Conservation (phyloP, 2,888 invertebrate species). For the Hedya salicella region DNA sequence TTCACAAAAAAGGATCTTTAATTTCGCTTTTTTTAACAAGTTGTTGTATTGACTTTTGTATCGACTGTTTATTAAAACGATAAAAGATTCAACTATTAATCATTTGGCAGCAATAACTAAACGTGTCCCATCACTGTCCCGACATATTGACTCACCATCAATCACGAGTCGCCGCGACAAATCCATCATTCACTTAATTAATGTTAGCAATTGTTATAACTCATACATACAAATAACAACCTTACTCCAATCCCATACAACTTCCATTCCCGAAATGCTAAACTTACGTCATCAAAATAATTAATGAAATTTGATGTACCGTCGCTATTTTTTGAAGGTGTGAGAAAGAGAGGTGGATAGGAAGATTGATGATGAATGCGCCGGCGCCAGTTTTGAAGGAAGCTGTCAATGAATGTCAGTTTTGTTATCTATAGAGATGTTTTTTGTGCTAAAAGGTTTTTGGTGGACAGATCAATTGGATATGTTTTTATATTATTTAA, state of each 20-base stretch:
- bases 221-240: slow-evolving; percentile 22
- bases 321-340: slow-evolving; percentile 10
- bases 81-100: not conserved
- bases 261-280: not conserved
- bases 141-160: slow-evolving; percentile 73
- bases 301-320: slow-evolving; percentile 15
- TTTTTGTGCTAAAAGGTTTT: slow-evolving; percentile 31
- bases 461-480: slow-evolving; percentile 12
- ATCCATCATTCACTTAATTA: slow-evolving; percentile 70
- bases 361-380: slow-evolving; percentile 61
- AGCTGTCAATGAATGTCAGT: slow-evolving; percentile 36
- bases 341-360: slow-evolving; percentile 19
- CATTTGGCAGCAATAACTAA: not conserved
- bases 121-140: slow-evolving; percentile 45
- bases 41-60: too few species aligned
- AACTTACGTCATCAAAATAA: slow-evolving; percentile 16
- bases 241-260: not conserved
- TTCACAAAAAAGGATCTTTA: too few species aligned
- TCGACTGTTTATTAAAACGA: not conserved
- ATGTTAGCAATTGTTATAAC: slow-evolving; percentile 52
- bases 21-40: too few species aligned
- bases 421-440: slow-evolving; percentile 21
- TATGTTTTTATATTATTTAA: slow-evolving; percentile 4
- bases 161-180: slow-evolving; percentile 59
- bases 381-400: slow-evolving; percentile 54